Conservation (phyloP, 2,888 invertebrate genomes). For the Patella ulyssiponensis region DNA sequence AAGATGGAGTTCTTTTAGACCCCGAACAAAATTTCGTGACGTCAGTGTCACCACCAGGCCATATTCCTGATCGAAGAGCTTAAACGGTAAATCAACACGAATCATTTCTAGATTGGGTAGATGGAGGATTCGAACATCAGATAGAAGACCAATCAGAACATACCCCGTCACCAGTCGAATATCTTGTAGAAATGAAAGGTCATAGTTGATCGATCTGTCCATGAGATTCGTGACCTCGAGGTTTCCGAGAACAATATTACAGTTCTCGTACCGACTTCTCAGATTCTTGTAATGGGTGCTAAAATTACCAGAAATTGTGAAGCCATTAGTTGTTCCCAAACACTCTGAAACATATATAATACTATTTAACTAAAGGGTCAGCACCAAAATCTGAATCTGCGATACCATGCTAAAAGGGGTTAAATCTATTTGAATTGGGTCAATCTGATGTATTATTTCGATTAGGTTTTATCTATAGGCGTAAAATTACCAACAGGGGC, state of each 20-base stretch:
- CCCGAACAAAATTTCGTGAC: constrained; percentile 78
- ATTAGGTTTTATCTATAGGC: too few relatives aligned
- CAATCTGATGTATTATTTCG: too few relatives aligned
- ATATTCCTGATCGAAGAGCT: constrained; percentile 74
- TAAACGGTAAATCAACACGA: constrained; percentile 90
- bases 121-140: constrained; percentile 84
- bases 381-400: too few relatives aligned
- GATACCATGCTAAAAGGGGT: too few relatives aligned
- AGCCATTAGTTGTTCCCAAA: constrained; percentile 15
- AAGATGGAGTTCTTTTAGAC: constrained; percentile 45
- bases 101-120: constrained; percentile 92
- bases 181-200: constrained; percentile 90
- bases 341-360: constrained; percentile 12
- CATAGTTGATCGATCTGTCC: constrained; percentile 77
- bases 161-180: constrained; percentile 94
- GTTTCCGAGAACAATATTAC: constrained; percentile 97
- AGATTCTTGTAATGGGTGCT: constrained; percentile 30
- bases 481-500: too few relatives aligned
- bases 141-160: constrained; percentile 83
- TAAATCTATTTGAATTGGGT: too few relatives aligned
- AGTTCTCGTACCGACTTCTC: constrained; percentile 86
- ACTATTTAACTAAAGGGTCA: too few relatives aligned
- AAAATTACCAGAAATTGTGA: constrained; percentile 9
- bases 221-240: constrained; percentile 92
- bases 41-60: constrained; percentile 44